A percentile compares a stretch with the other conserved stretches of the same genome.
Evolutionary conservation across 2,888 invertebrate genomes (phyloP).

Genomic region (Sialis fuliginosa): DNA sequence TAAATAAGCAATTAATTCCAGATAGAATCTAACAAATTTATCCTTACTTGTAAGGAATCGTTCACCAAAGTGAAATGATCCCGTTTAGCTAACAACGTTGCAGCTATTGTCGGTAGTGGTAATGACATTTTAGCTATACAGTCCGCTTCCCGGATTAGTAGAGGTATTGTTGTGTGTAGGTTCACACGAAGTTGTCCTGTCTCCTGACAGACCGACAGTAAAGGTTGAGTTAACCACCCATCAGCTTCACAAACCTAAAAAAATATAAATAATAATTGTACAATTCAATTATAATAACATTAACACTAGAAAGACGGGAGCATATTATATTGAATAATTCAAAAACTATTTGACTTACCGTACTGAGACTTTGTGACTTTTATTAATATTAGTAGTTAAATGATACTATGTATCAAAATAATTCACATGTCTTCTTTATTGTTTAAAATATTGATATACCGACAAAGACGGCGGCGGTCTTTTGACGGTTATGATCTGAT

Average conservation of each 20-base stretch:
- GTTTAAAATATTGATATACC: no score
- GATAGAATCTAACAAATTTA: neutral
- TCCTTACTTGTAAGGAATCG: slow-evolving; percentile 52
- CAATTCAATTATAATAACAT: neutral
- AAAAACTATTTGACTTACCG: no score
- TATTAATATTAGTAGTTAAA: no score
- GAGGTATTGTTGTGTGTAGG: slow-evolving; percentile 53
- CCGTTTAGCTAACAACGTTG: slow-evolving; percentile 57
- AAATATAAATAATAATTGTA: slow-evolving; percentile 2
- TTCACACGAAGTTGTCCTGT: slow-evolving; percentile 55
- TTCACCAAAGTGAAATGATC: slow-evolving; percentile 59
- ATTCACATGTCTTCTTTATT: no score
- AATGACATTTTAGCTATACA: slow-evolving; percentile 67
- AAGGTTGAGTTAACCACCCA: slow-evolving; percentile 38
- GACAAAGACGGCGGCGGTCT: no score
- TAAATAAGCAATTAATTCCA: neutral
- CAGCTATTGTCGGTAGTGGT: slow-evolving; percentile 65
- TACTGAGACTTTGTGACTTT: no score
- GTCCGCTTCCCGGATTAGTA: slow-evolving; percentile 69
- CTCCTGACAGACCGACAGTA: slow-evolving; percentile 41
- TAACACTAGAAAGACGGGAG: neutral
- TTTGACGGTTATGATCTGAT: no score
- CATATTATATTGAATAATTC: no score
- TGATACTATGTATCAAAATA: no score
- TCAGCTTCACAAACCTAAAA: slow-evolving; percentile 45